These are phyloP conservation scores for Acipenser ruthenus DNA, from an alignment of 2,797 vertebrate genomes.

Conservation along the genomic window DNA sequence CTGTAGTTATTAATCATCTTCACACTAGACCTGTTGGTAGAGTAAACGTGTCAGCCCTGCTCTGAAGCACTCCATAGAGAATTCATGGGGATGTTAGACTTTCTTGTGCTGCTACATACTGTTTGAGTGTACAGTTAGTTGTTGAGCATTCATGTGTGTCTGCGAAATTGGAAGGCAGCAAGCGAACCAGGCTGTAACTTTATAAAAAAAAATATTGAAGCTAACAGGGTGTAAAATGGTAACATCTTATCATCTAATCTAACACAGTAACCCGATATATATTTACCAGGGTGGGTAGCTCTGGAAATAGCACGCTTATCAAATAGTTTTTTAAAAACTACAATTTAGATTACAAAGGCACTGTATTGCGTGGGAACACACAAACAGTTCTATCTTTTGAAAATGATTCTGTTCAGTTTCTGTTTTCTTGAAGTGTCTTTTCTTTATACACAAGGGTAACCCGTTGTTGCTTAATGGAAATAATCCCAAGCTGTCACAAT, in stretches of 20 bases:
- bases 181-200: conserved; percentile 18
- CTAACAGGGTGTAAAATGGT: conserved; percentile 2
- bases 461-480: no score
- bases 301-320: no score
- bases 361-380: no score
- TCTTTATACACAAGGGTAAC: no score
- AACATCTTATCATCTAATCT: neutral
- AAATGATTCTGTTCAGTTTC: no score
- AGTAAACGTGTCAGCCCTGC: neutral
- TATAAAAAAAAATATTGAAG: neutral
- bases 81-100: neutral
- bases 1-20: conserved; percentile 5
- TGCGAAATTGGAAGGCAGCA: conserved; percentile 22
- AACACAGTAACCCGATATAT: neutral
- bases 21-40: conserved; percentile 1
- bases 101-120: conserved; percentile 18
- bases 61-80: neutral
- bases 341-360: no score
- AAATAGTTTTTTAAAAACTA: no score
- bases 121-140: conserved; percentile 15
- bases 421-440: no score
- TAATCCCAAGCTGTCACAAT: no score
- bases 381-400: no score
- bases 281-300: no score
- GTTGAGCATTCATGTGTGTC: conserved; percentile 7